A percentile compares a stretch with the other conserved stretches of the same genome.
phyloP scores from a whole-genome alignment of 2,113 vertebrate genomes.

The Chamaetylas fuelleborni region DNA sequence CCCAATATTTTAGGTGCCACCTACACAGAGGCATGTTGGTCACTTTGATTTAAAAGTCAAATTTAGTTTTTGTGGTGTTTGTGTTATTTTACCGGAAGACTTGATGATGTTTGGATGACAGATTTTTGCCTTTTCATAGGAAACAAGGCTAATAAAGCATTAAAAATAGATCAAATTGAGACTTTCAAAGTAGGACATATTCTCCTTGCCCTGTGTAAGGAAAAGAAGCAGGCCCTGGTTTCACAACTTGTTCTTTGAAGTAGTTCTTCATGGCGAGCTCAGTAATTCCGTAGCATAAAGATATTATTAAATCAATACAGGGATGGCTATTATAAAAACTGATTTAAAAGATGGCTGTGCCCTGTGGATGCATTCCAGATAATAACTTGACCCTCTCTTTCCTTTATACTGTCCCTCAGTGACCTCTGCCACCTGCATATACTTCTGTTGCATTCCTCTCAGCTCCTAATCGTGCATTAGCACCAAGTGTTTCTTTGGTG shows the following conservation, averaged over 20 bases:
- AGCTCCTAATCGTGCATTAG: background rate
- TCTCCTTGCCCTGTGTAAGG: background rate
- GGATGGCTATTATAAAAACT: conserved; percentile 30
- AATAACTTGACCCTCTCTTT: conserved; percentile 53
- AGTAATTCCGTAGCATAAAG: background rate
- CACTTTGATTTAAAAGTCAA: background rate
- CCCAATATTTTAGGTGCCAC: background rate
- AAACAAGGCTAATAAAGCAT: conserved; percentile 10
- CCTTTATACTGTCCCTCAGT: background rate
- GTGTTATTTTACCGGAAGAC: background rate
- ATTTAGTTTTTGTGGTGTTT: background rate
- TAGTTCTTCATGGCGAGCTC: background rate
- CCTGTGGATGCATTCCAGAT: conserved; percentile 30
- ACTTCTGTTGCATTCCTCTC: background rate
- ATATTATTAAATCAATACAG: conserved; percentile 45
- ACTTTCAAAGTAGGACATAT: background rate
- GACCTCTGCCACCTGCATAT: conserved; percentile 37
- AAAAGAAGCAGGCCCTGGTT: background rate
- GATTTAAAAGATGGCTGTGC: conserved; percentile 13
- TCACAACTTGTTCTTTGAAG: background rate
- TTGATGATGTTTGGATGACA: conserved; percentile 24
- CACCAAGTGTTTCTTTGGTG: background rate
- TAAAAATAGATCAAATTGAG: background rate
- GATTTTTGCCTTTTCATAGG: conserved; percentile 15
- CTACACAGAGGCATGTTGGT: background rate